These are phyloP conservation scores for Styela plicata DNA, from an alignment of 23 tunicate species.

Conservation along the genomic window DNA sequence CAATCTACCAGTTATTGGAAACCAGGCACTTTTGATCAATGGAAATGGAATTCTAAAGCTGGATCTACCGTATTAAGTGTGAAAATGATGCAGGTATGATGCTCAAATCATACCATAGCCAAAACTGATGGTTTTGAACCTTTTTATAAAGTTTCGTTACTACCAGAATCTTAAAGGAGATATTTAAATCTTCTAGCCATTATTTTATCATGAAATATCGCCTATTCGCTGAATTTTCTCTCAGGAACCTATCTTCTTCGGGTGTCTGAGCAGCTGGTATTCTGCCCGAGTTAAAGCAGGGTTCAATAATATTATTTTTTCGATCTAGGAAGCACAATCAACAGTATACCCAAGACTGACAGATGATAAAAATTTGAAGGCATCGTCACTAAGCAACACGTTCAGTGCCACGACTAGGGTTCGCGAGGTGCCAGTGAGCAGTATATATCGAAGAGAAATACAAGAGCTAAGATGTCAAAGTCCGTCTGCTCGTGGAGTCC, in stretches of 20 bases:
- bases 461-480: constrained; percentile 80
- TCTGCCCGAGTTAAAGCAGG: too few species aligned
- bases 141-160: too few species aligned
- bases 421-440: constrained; percentile 83
- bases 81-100: constrained; percentile 42
- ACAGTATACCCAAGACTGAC: constrained; percentile 55
- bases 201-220: too few species aligned
- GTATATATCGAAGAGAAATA: constrained; percentile 73
- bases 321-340: constrained; percentile 14
- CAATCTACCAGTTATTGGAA: constrained; percentile 73
- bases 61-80: constrained; percentile 47
- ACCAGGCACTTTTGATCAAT: constrained; percentile 63
- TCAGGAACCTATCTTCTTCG: too few species aligned
- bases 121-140: too few species aligned
- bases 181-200: too few species aligned
- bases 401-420: constrained; percentile 91
- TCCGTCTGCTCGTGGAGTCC: constrained; percentile 86
- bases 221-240: too few species aligned
- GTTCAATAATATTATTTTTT: neutral
- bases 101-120: too few species aligned
- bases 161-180: too few species aligned
- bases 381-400: constrained; percentile 71
- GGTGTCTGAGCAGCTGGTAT: too few species aligned
- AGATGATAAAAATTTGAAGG: constrained; percentile 71
- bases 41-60: constrained; percentile 57